A percentile compares a stretch with the other conserved stretches of the same genome.
These are phyloP conservation scores for Drosophila persimilis DNA, from an alignment of 1,140 invertebrate species.

Conservation along the genomic window DNA sequence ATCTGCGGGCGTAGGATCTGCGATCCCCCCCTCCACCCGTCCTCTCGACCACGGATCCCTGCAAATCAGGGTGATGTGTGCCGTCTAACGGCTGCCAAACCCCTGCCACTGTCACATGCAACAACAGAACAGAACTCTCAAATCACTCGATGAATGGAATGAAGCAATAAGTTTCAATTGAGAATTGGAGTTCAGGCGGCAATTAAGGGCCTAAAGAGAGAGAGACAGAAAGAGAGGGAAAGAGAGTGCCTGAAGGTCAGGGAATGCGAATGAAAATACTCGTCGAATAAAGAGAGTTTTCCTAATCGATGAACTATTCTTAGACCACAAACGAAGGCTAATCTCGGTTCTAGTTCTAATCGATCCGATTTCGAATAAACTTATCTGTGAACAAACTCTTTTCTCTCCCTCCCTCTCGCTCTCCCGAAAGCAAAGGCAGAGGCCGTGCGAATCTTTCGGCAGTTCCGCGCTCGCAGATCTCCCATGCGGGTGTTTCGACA, in stretches of 20 bases:
- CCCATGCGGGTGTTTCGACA: slow-evolving; percentile 48
- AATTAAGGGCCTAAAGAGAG: slow-evolving; percentile 23
- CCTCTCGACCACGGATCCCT: slow-evolving; percentile 4
- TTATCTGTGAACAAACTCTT: slow-evolving; percentile 40
- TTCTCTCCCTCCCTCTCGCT: neutral
- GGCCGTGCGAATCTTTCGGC: slow-evolving; percentile 53
- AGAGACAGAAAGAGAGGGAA: neutral
- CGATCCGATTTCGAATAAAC: slow-evolving; percentile 26
- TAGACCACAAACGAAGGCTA: slow-evolving; percentile 9
- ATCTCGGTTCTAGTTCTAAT: slow-evolving; percentile 36
- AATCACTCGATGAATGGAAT: slow-evolving; percentile 17
- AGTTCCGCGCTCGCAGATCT: slow-evolving; percentile 20
- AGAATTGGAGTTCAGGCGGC: slow-evolving; percentile 35
- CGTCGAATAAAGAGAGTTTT: neutral
- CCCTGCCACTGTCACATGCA: slow-evolving; percentile 13
- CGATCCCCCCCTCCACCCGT: slow-evolving; percentile 9
- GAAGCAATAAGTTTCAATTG: slow-evolving; percentile 74
- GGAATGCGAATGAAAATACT: neutral
- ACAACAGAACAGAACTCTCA: slow-evolving; percentile 36
- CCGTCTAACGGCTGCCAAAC: slow-evolving; percentile 42
- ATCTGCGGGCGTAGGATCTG: slow-evolving; percentile 77
- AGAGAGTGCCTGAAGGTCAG: slow-evolving; percentile 44
- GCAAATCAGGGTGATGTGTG: slow-evolving; percentile 46
- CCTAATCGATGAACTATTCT: slow-evolving; percentile 23
- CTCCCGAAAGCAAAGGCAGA: neutral